Evolutionary conservation across 2,888 invertebrate species (phyloP), one percentile per base, ranked within the genome.

Genomic region (Aradus depressus): DNA sequence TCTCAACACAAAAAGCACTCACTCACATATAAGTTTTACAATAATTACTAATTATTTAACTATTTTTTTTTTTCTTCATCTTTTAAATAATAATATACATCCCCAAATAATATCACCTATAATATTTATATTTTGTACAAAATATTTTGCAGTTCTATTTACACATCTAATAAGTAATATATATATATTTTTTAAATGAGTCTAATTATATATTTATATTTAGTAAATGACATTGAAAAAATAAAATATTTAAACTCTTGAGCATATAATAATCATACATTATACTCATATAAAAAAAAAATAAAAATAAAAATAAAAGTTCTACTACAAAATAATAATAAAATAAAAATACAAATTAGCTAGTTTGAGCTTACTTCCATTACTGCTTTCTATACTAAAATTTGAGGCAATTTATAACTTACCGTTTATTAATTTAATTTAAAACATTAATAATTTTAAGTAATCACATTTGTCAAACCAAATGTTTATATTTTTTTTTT

Each of bases 81-180:
- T 49, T 23, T 41, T 49, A 41, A 48, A 23, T 38, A 25, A 49
- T 49, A 41, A 32, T 49, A 41, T 44, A 51, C 51, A 51, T 28
- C 51, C 48, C 51, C 49, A 49, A 31, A 22, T 41, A 41, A 49
- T 41, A 41, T 49, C 39, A 41, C 41, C 41, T 49, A 49, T 26
- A 38, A 38, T 47, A 47, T 41, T 25, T 22, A 51, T 54, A 49
- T 44, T 55, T 53, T 55, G 52, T 55, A 51, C 53, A 55, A 51
- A 51, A 50, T 38, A 43, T 52, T 53, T 39, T 43, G 50, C 43
- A 52, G 53, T 48, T 16, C 21, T 49, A 49, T 49, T 49, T 49
- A 49, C 49, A 49, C 8, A 31, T 10, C n/a, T 16, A n/a, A n/a
- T n/a, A n/a, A n/a, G 37, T 25, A 25, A 19, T 37, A 47, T 38